A percentile compares a stretch with the other conserved stretches of the same genome.
phyloP scores from a whole-genome alignment of 2,113 vertebrate genomes.

The Cichladusa arquata region DNA sequence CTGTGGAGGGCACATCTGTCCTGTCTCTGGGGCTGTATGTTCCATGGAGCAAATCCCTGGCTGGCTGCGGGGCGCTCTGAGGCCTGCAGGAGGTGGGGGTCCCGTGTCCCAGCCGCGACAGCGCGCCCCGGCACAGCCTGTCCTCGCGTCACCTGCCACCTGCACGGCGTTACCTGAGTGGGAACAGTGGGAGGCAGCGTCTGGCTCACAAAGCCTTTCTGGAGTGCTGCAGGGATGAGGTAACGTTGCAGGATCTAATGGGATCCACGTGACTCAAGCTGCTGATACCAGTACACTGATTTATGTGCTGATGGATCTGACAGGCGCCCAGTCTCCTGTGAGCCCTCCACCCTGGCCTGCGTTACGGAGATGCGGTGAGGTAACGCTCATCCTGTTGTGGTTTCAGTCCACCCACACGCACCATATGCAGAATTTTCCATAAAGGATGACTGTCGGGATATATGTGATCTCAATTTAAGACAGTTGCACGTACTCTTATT shows the following conservation, averaged over 20 bases:
- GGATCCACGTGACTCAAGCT: not conserved
- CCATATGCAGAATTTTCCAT: not conserved
- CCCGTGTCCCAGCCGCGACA: accelerated
- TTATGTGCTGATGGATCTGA: not conserved
- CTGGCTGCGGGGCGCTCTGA: accelerated
- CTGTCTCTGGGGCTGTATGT: not conserved
- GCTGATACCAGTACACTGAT: not conserved
- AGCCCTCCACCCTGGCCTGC: not conserved
- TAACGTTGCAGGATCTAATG: not conserved
- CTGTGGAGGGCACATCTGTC: not conserved
- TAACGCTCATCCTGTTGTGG: not conserved
- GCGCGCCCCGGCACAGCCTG: not conserved
- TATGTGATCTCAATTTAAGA: not conserved
- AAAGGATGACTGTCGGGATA: not conserved
- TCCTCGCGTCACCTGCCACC: not conserved
- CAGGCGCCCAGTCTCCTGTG: not conserved
- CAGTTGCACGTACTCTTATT: not conserved
- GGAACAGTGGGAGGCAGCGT: not conserved
- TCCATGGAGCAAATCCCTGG: accelerated
- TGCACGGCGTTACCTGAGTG: not conserved
- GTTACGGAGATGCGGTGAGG: accelerated
- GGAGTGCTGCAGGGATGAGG: not conserved
- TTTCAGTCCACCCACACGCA: not conserved
- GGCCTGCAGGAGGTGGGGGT: not conserved
- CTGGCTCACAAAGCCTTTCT: not conserved